Evolutionary conservation across 1,140 invertebrate species (phyloP), one percentile per base, ranked within the genome.

Genomic region (Pissodes strobi): DNA sequence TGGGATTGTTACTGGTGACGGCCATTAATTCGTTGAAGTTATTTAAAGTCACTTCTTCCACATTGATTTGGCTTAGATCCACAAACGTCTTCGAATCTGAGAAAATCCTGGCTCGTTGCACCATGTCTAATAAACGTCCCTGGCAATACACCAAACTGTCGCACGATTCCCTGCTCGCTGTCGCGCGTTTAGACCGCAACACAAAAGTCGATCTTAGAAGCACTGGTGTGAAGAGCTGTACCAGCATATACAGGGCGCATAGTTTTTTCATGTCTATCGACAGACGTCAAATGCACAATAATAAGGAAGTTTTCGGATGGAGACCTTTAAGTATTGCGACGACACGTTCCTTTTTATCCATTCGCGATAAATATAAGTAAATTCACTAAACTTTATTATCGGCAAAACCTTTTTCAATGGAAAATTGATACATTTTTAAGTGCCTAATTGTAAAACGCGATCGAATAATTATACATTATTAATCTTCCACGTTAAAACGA

Each of bases 71-170:
- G 72, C 88, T 90, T 83, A 93, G 86, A 74, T 95, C 93, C 12
- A 95, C 93, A 75, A 94, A 95, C 0, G 90, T 89, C 79, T 95
- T 95, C 8, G 91, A 93, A 72, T 96, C 93, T 2, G 79, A 76
- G 76, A 86, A 92, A 17, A 94, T 81, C 18, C 82, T 77, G 0
- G 89, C 84, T 73, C 85, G 85, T 78, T 94, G 92, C 18, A 94
- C 83, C 13, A 84, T 86, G 61, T 90, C 85, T 13, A 95, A 80
- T 15, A 94, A 79, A 23, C 85, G 81, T 12, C 92, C 91, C 53
- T 87, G 78, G 74, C 93, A 94, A 79, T 90, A 94, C 62, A 94
- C 84, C 2, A 79, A 76, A 56, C 84, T 86, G 68, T 78, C 82
- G 75, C 82, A 84, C 2, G 75, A 72, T 19, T 66, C 52, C 2